A percentile compares a stretch with the other conserved stretches of the same genome.
These are phyloP conservation scores for Ephestia elutella DNA, from an alignment of 1,140 invertebrate species.

Conservation along the genomic window DNA sequence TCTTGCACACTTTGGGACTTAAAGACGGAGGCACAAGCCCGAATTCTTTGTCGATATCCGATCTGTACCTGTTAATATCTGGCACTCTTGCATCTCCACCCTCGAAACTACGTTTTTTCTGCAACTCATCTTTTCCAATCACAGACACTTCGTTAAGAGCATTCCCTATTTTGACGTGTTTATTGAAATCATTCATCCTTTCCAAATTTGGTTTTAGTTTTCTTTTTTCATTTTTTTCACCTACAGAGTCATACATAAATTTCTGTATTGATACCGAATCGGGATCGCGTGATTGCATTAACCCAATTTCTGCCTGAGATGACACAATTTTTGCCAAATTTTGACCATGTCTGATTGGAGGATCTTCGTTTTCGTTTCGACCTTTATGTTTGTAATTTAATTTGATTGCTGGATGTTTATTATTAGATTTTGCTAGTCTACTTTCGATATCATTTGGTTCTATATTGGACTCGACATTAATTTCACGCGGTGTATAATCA, in stretches of 20 bases:
- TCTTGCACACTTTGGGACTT: slow-evolving; percentile 46
- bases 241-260: slow-evolving; percentile 52
- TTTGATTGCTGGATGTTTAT: slow-evolving; percentile 36
- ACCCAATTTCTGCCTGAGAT: slow-evolving; percentile 33
- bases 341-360: slow-evolving; percentile 30
- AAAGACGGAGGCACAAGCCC: slow-evolving; percentile 45
- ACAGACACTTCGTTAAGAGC: slow-evolving; percentile 53
- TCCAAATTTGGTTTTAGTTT: slow-evolving; percentile 14
- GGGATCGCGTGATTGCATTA: not conserved
- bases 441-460: slow-evolving; percentile 23
- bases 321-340: slow-evolving; percentile 41
- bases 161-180: slow-evolving; percentile 60
- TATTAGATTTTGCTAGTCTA: slow-evolving; percentile 33
- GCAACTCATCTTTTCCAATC: slow-evolving; percentile 41
- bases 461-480: slow-evolving; percentile 29
- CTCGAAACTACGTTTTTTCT: slow-evolving; percentile 52
- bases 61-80: slow-evolving; percentile 58
- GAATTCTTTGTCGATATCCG: slow-evolving; percentile 40
- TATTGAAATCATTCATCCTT: slow-evolving; percentile 40
- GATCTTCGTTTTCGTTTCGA: slow-evolving; percentile 24
- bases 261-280: slow-evolving; percentile 45
- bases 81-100: slow-evolving; percentile 48
- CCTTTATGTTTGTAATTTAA: slow-evolving; percentile 48
- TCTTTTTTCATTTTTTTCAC: slow-evolving; percentile 26
- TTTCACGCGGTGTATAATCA: slow-evolving; percentile 42